Conservation (phyloP, 2,888 invertebrate genomes). For the Napeogenes sylphis region DNA sequence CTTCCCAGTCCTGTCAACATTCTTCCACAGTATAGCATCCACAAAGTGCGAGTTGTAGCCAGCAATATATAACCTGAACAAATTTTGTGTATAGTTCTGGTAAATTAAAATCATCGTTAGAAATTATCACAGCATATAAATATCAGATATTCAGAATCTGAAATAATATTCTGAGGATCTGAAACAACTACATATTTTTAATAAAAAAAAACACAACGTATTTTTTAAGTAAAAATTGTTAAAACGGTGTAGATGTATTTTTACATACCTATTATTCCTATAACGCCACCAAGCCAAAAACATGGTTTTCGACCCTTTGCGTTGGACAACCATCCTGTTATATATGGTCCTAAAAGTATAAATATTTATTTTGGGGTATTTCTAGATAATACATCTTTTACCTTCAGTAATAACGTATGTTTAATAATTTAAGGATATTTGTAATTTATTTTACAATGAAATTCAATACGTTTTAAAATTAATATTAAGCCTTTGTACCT, state of each 20-base stretch:
- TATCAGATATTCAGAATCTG: background rate
- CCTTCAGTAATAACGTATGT: no score
- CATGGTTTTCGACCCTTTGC: conserved; percentile 43
- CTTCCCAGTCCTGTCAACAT: conserved; percentile 7
- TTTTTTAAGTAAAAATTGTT: background rate
- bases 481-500: conserved; percentile 29
- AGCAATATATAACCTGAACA: conserved; percentile 17
- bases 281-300: conserved; percentile 37
- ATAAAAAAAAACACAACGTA: no score
- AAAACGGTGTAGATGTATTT: background rate
- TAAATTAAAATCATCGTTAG: no score
- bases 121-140: background rate
- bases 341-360: conserved; percentile 41
- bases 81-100: background rate
- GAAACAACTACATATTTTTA: no score
- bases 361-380: no score
- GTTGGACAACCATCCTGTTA: conserved; percentile 43
- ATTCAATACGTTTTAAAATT: no score
- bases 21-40: conserved; percentile 16
- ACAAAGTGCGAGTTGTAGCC: conserved; percentile 4
- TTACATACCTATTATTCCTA: conserved; percentile 23
- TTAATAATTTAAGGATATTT: no score
- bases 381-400: no score
- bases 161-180: no score
- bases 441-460: no score